A percentile compares a stretch with the other conserved stretches of the same genome.
Conservation (phyloP, 2,888 invertebrate species). For the Platypus cylindrus region DNA sequence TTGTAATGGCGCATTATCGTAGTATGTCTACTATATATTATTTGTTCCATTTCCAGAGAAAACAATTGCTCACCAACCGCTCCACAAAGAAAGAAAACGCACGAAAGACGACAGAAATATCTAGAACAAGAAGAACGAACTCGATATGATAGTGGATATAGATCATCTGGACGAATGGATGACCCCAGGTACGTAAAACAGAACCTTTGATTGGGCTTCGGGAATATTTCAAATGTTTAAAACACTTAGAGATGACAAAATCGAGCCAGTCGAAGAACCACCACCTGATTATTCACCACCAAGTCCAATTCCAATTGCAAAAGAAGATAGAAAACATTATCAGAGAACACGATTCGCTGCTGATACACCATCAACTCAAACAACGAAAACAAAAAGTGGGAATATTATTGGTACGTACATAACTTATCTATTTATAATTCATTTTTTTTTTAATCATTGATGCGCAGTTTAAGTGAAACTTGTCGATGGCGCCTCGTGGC, state of each 20-base stretch:
- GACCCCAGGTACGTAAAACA: conserved; percentile 16
- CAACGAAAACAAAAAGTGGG: conserved; percentile 31
- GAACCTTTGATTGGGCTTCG: conserved; percentile 4
- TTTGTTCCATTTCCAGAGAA: conserved; percentile 7
- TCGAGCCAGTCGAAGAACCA: conserved; percentile 41
- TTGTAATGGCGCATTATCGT: too few species aligned
- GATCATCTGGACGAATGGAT: conserved; percentile 36
- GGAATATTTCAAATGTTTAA: background rate
- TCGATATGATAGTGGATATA: conserved; percentile 44
- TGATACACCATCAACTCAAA: conserved; percentile 30
- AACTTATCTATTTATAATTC: background rate
- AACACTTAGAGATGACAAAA: conserved; percentile 15
- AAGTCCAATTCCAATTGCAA: conserved; percentile 31
- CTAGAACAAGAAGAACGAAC: conserved; percentile 28
- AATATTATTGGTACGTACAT: conserved; percentile 32
- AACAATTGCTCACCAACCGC: conserved; percentile 43
- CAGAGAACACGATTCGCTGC: conserved; percentile 61
- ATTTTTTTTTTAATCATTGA: background rate
- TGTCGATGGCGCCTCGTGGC: too few species aligned
- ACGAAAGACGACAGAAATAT: conserved; percentile 30
- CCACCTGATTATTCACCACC: conserved; percentile 60
- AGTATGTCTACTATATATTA: too few species aligned
- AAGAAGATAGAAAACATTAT: conserved; percentile 40
- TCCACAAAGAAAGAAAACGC: conserved; percentile 49
- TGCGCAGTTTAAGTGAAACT: background rate